Base-by-base conservation (phyloP, 2,797 vertebrate species). In the Simalia tracyae region DNA sequence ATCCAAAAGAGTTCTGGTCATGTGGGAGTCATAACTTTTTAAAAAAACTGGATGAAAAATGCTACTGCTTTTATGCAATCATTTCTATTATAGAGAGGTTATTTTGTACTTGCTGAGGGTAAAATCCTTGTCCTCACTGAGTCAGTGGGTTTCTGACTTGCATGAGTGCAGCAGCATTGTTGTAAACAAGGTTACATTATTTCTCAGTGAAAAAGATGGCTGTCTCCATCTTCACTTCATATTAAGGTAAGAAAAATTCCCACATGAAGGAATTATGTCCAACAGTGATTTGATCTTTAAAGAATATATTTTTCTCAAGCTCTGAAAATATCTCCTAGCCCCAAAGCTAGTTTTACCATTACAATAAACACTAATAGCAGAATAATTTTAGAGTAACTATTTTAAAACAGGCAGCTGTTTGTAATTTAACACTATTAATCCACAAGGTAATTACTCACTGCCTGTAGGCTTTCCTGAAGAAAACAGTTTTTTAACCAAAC, bases 281-380 rank as follows among this genome's bases (percentile, higher is more conserved):
- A 86, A 10, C 6, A 15, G 84, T 57, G 84, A 86, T 81, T 85
- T n/a, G 54, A 54, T n/a, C 84, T 86, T 86, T 86, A 54, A 57
- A 57, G 26, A 86, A 63, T 88, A 19, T 88, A 63, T 63, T 88
- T 46, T 22, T 24, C 72, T 36, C 36, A 46, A 46, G 72, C 72
- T 81, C 72, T 81, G 36, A 81, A 81, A 88, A 93, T 94, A 90
- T 94, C 84, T 42, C 66, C 90, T 10, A 42, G 54, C 64, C 93
- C 28, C 42, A 81, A 81, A 81, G 72, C 36, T 22, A 81, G 46
- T 81, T 90, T 86, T 88, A 84, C 87, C 84, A 85, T 90, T 31
- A 92, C 22, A 92, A 85, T 76, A 90, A 88, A 22, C 9, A 19
- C 36, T 81, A 81, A 81, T 81, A 81, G 72, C 36, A 46, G 36